phyloP scores from a whole-genome alignment of 2,888 invertebrate species.

The Cancer borealis region DNA sequence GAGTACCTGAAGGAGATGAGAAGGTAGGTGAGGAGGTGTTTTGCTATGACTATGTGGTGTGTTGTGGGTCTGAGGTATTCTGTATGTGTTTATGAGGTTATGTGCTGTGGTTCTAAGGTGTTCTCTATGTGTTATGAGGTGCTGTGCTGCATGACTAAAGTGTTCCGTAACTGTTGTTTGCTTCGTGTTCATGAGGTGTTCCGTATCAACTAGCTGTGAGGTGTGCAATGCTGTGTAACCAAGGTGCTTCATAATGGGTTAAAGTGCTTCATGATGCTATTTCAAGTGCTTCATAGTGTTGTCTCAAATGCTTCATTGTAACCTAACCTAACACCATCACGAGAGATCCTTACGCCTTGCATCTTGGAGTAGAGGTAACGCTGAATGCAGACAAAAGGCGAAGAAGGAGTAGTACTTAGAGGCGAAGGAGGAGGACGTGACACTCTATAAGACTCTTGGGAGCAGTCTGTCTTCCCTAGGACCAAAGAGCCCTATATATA shows the following conservation, averaged over 20 bases:
- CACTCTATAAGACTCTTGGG: neutral
- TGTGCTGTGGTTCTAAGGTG: neutral
- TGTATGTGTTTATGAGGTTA: neutral
- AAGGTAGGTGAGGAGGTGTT: neutral
- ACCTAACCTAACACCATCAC: neutral
- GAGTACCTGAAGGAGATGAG: neutral
- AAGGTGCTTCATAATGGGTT: no score
- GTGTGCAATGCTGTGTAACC: no score
- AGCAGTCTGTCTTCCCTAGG: neutral
- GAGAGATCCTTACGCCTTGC: neutral
- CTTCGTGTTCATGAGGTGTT: no score
- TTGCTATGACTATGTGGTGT: no score
- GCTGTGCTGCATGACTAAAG: no score
- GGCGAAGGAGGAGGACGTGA: neutral
- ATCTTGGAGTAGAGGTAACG: neutral
- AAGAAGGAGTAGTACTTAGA: neutral
- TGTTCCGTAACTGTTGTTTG: no score
- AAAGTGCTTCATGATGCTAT: no score
- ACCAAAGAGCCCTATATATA: neutral
- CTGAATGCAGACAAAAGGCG: neutral
- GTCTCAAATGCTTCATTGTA: neutral
- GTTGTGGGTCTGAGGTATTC: no score
- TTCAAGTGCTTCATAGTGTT: neutral
- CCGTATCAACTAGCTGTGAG: no score
- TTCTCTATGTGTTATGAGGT: neutral